A percentile compares a stretch with the other conserved stretches of the same genome.
Evolutionary conservation across 2,888 invertebrate species (phyloP).

Genomic region (Baccha elongata): DNA sequence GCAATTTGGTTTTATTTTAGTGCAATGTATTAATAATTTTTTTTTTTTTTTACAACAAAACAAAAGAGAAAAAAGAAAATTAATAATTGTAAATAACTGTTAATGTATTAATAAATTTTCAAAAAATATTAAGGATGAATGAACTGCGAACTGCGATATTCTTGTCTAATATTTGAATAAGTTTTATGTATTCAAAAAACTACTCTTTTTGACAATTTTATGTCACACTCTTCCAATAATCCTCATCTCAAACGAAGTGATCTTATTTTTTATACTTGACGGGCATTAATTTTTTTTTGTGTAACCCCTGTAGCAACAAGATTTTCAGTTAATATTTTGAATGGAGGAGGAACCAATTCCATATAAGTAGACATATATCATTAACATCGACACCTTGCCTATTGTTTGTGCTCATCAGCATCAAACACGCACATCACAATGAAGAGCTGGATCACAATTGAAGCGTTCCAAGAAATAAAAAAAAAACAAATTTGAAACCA

Average conservation of each 20-base stretch:
- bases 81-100: too few species aligned
- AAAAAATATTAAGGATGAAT: too few species aligned
- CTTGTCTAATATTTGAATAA: too few species aligned
- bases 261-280: neutral
- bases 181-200: too few species aligned
- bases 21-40: too few species aligned
- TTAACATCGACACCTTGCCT: slow-evolving; percentile 55
- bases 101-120: too few species aligned
- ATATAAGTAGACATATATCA: slow-evolving; percentile 62
- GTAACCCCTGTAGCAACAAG: neutral
- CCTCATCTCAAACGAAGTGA: neutral
- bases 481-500: slow-evolving; percentile 68
- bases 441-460: slow-evolving; percentile 66
- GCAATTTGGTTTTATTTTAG: too few species aligned
- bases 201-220: too few species aligned
- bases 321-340: slow-evolving; percentile 43
- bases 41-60: too few species aligned
- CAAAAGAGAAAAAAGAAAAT: too few species aligned
- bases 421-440: slow-evolving; percentile 53
- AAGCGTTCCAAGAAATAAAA: slow-evolving; percentile 64
- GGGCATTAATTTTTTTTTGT: neutral
- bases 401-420: slow-evolving; percentile 68
- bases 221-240: neutral
- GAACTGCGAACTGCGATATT: too few species aligned
- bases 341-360: slow-evolving; percentile 53